Conservation (phyloP, 2,113 vertebrate genomes). For the Lipophrys pholis region DNA sequence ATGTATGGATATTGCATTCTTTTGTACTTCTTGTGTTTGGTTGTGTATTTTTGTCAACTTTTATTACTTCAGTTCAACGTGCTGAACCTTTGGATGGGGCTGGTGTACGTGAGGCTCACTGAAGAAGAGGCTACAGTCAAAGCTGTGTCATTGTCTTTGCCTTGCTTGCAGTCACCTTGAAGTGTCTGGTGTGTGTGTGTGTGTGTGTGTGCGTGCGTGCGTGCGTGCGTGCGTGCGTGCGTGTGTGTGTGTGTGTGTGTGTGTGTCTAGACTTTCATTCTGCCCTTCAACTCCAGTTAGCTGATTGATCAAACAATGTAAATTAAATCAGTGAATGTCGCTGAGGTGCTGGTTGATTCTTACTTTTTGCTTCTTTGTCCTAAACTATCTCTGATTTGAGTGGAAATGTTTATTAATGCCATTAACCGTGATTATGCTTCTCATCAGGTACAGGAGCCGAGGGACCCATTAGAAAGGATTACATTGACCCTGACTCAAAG, state of each 20-base stretch:
- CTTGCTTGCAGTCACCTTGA: slow-evolving; percentile 17
- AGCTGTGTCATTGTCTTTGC: neutral
- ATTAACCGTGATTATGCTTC: slow-evolving; percentile 73
- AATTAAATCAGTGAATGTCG: slow-evolving; percentile 51
- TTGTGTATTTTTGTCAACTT: neutral
- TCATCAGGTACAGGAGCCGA: slow-evolving; percentile 59
- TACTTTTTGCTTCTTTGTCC: slow-evolving; percentile 61
- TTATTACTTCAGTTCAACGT: too few relatives aligned
- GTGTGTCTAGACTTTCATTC: slow-evolving; percentile 17
- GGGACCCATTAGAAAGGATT: slow-evolving; percentile 70
- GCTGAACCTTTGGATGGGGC: neutral
- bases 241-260: slow-evolving; percentile 7
- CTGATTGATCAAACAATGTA: slow-evolving; percentile 58
- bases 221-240: slow-evolving; percentile 21
- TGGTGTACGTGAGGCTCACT: neutral
- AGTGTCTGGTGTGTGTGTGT: neutral
- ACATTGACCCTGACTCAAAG: slow-evolving; percentile 67
- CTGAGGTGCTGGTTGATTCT: slow-evolving; percentile 37
- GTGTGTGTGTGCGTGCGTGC: slow-evolving; percentile 3
- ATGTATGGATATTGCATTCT: neutral
- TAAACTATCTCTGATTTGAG: slow-evolving; percentile 53
- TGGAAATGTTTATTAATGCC: slow-evolving; percentile 69
- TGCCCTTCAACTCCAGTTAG: slow-evolving; percentile 62
- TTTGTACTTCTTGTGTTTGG: neutral
- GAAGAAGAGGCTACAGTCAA: neutral